These are phyloP conservation scores for Lytechinus variegatus DNA, from an alignment of 35 echinoderm and acorn worm genomes.

Conservation along the genomic window DNA sequence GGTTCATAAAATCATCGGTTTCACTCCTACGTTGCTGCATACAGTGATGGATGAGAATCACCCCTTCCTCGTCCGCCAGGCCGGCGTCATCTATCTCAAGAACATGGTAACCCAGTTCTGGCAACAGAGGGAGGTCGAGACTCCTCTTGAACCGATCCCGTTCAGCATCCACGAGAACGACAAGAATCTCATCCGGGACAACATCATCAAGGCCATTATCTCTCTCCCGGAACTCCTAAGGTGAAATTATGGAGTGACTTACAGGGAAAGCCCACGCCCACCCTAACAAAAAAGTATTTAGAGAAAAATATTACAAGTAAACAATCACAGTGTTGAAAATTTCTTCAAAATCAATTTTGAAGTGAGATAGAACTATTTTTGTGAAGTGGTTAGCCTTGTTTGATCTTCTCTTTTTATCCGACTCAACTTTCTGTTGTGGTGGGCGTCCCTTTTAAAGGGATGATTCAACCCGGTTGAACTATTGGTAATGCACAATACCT, in stretches of 20 bases:
- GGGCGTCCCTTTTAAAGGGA: too few species aligned
- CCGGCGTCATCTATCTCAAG: constrained; percentile 97
- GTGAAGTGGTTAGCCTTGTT: too few species aligned
- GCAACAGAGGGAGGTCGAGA: constrained; percentile 80
- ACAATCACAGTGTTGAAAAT: too few species aligned
- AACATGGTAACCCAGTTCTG: constrained; percentile 98
- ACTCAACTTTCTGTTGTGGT: too few species aligned
- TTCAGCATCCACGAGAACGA: constrained; percentile 96
- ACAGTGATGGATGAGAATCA: constrained; percentile 77
- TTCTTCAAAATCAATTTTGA: too few species aligned
- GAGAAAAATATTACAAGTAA: too few species aligned
- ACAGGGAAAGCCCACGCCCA: too few species aligned
- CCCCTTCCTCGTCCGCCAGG: constrained; percentile 87
- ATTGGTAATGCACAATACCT: too few species aligned
- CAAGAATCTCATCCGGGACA: constrained; percentile 71
- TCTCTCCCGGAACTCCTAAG: constrained; percentile 83
- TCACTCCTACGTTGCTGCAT: constrained; percentile 77
- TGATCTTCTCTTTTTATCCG: too few species aligned
- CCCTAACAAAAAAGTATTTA: too few species aligned
- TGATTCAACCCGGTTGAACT: too few species aligned
- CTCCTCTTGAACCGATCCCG: constrained; percentile 68
- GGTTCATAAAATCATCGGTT: constrained; percentile 96
- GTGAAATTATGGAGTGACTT: neutral
- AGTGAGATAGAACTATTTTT: too few species aligned
- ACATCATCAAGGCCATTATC: constrained; percentile 95